phyloP scores from a whole-genome alignment of 1,140 invertebrate species.

The Drosophila biarmipes region DNA sequence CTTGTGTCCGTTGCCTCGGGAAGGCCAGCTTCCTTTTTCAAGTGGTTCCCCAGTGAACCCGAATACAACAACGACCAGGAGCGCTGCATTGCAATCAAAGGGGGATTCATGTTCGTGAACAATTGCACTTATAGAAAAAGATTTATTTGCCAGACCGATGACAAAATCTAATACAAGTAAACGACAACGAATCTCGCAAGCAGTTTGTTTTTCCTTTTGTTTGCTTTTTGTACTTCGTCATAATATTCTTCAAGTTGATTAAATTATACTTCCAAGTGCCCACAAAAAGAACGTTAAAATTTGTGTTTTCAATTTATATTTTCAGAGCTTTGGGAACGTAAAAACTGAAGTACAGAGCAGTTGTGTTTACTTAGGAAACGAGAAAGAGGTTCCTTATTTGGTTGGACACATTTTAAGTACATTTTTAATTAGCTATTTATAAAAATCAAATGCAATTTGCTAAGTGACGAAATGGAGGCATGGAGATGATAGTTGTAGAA shows the following conservation, averaged over 20 bases:
- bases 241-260: too few species aligned
- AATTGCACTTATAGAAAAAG: background rate
- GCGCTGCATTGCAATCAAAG: background rate
- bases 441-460: conserved; percentile 62
- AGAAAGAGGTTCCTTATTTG: background rate
- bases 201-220: too few species aligned
- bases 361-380: background rate
- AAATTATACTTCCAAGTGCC: too few species aligned
- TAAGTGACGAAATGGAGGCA: conserved; percentile 38
- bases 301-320: conserved; percentile 14
- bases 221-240: too few species aligned
- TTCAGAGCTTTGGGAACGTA: conserved; percentile 35
- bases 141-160: background rate
- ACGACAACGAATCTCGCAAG: background rate
- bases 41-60: background rate
- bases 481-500: background rate
- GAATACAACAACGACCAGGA: background rate
- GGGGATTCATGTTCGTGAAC: background rate
- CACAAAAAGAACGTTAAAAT: background rate
- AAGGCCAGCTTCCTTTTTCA: background rate
- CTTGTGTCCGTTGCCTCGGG: background rate
- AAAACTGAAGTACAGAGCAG: conserved; percentile 46
- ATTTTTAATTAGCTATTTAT: conserved; percentile 31
- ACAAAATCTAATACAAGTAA: background rate
- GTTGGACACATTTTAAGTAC: conserved; percentile 18